Percentiles rank a stretch among this genome's conserved stretches.
Evolutionary conservation across 2,113 vertebrate species (phyloP).

Genomic region (Prionailurus viverrinus): DNA sequence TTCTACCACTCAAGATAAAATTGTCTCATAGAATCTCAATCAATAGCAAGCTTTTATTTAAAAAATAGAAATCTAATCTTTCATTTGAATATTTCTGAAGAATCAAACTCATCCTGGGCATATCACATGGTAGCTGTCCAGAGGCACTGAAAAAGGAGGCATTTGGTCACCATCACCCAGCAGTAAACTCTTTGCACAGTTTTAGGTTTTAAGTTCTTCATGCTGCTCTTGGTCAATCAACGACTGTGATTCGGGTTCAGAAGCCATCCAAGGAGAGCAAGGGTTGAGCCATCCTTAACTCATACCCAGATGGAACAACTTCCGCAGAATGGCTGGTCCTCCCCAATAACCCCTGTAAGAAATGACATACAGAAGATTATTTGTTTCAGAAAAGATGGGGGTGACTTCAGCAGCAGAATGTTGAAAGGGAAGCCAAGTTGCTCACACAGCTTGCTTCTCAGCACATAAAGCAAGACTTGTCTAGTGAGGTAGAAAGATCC

Average conservation of each 20-base stretch:
- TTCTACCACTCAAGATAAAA: background rate
- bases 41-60: conserved; percentile 57
- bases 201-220: background rate
- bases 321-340: conserved; percentile 94
- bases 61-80: conserved; percentile 63
- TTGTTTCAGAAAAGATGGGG: background rate
- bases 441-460: background rate
- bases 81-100: conserved; percentile 51
- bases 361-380: background rate
- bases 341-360: conserved; percentile 95
- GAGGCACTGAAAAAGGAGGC: background rate
- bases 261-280: conserved; percentile 17
- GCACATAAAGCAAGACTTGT: background rate
- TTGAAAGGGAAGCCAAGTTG: background rate
- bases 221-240: background rate
- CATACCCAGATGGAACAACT: conserved; percentile 95
- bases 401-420: background rate
- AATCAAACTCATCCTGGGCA: background rate
- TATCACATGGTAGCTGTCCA: background rate
- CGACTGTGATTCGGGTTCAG: background rate
- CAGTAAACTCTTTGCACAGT: background rate
- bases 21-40: background rate
- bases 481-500: background rate
- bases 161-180: background rate
- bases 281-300: conserved; percentile 68